Conservation (phyloP, 2,113 vertebrate species). For the Daubentonia madagascariensis region DNA sequence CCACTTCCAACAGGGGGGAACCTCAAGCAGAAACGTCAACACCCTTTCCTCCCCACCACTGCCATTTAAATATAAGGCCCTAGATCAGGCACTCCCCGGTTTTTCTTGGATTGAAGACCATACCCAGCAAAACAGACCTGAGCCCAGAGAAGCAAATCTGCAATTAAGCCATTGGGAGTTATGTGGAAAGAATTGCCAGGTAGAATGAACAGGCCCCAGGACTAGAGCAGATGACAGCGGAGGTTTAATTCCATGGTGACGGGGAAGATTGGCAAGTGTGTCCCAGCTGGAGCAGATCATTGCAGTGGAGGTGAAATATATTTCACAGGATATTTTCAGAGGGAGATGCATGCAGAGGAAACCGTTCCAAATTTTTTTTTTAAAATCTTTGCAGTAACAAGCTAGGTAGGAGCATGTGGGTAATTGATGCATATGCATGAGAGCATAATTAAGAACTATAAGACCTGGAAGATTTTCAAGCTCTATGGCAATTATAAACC, state of each 20-base stretch:
- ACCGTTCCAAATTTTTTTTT: slow-evolving; percentile 52
- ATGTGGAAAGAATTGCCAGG: slow-evolving; percentile 17
- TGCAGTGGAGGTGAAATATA: slow-evolving; percentile 52
- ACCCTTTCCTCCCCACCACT: neutral
- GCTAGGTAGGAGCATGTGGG: slow-evolving; percentile 70
- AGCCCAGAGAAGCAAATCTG: neutral
- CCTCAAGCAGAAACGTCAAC: neutral
- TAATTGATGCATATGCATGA: slow-evolving; percentile 84
- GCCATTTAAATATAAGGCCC: neutral
- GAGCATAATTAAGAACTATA: slow-evolving; percentile 84
- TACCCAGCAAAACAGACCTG: neutral
- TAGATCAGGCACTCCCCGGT: neutral
- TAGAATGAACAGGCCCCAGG: slow-evolving; percentile 9
- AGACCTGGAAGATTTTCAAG: slow-evolving; percentile 85
- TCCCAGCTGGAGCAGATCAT: slow-evolving; percentile 51
- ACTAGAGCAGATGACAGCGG: rapidly evolving
- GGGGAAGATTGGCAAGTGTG: slow-evolving; percentile 37
- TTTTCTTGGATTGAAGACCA: neutral
- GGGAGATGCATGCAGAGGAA: slow-evolving; percentile 67
- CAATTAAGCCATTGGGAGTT: neutral
- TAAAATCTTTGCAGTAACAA: slow-evolving; percentile 74
- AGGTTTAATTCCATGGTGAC: neutral
- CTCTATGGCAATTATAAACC: slow-evolving; percentile 82
- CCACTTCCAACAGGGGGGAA: neutral
- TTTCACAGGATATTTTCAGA: slow-evolving; percentile 70